Base-by-base conservation (phyloP, 2,888 invertebrate genomes). In the Aplocera efformata region DNA sequence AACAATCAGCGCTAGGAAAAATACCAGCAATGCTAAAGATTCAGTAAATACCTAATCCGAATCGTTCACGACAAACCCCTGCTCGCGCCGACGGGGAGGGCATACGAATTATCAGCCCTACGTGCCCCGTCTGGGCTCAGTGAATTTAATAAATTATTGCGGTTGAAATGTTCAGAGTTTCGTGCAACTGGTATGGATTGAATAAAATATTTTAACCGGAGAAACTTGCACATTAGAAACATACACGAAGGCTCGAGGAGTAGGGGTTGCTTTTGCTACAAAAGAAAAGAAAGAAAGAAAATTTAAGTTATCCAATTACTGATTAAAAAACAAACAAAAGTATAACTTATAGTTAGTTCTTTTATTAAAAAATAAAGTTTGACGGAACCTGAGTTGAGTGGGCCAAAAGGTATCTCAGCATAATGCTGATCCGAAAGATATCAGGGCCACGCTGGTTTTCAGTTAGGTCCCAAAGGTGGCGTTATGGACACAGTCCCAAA, bases 131-230 rank as follows among this genome's bases (percentile, higher is more conserved):
- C 50, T 51, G 50, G 46, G 41, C 48, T 41, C 45, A 51, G 43
- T 47, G 52, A 55, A 52, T 52, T 52, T 52, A 50, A 55, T 55
- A 55, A 55, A 55, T 50, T 52, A 52, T 54, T 46, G 50, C 42
- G 52, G 50, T 52, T 48, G 44, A 48, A 53, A 52, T 50, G 50
- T 44, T 52, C 23, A 40, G 42, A 43, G 50, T 42, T 49, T 48
- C 39, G 35, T 29, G 39, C 35, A 40, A 45, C 44, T 36, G 32
- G 28, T 44, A 34, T 27, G 13, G 17, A 32, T 42, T 31, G 32
- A 36, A 42, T 30, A 33, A 26, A 25, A 26, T 25, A 25, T 33
- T 33, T 32, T 17, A 5, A 21, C 9, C 22, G 11, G 31, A 30
- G 26, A 30, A 23, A 42, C 27, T 24, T 7, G 0, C n/a, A 31